These are phyloP conservation scores for Anthopleura xanthogrammica DNA, from an alignment of 92 coral and sea anemone genomes.

Conservation along the genomic window DNA sequence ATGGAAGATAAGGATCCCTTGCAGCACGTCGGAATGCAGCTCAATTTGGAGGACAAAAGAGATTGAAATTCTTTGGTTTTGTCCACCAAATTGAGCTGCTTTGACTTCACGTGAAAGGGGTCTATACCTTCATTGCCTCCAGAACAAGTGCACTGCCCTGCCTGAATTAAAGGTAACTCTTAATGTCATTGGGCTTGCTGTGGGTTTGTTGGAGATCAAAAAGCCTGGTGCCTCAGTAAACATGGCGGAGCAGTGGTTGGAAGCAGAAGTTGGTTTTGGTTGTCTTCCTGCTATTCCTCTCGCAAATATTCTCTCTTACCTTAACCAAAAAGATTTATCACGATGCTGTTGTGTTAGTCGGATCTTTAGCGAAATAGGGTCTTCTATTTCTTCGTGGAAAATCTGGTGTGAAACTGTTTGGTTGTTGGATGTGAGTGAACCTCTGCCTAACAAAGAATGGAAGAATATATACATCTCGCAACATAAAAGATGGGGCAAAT, in stretches of 20 bases:
- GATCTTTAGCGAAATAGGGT: slow-evolving; percentile 67
- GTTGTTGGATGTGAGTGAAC: slow-evolving; percentile 53
- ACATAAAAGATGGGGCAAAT: slow-evolving; percentile 73
- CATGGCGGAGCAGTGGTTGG: slow-evolving; percentile 57
- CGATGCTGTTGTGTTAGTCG: slow-evolving; percentile 76
- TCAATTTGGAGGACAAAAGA: too few species aligned
- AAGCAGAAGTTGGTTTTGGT: slow-evolving; percentile 20
- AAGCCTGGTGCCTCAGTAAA: slow-evolving; percentile 6
- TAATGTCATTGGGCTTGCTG: slow-evolving; percentile 16
- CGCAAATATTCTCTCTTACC: slow-evolving; percentile 73
- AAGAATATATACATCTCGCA: slow-evolving; percentile 55
- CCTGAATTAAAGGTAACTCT: not conserved
- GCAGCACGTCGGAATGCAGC: too few species aligned
- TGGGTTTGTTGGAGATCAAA: not conserved
- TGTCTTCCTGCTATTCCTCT: slow-evolving; percentile 74
- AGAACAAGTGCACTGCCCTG: not conserved
- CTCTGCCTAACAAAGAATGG: slow-evolving; percentile 71
- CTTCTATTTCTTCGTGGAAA: slow-evolving; percentile 72
- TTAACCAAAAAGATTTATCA: slow-evolving; percentile 66
- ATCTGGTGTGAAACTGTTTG: slow-evolving; percentile 82
- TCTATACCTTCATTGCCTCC: too few species aligned
- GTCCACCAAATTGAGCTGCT: too few species aligned
- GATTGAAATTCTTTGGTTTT: too few species aligned
- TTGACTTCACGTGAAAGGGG: too few species aligned
- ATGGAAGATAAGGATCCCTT: too few species aligned